Conservation (phyloP, 2,888 invertebrate genomes). For the Pheosia tremula region DNA sequence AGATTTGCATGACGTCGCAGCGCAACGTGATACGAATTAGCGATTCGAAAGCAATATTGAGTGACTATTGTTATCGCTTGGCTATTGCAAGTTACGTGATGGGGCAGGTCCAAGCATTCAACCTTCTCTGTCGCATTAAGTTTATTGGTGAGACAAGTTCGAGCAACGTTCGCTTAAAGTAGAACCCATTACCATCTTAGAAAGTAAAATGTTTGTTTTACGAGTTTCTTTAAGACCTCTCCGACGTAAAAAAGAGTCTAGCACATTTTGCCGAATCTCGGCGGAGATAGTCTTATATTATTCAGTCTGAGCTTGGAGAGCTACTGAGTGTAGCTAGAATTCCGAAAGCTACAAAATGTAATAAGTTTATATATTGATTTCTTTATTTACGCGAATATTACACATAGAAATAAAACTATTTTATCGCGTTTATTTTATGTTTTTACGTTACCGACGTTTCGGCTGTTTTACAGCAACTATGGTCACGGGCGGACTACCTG, state of each 20-base stretch:
- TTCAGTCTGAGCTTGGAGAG: not conserved
- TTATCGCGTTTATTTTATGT: no score
- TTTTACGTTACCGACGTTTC: no score
- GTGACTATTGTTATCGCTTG: no score
- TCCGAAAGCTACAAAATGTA: not conserved
- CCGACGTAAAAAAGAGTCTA: not conserved
- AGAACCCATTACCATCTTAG: not conserved
- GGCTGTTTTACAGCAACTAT: no score
- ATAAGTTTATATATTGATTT: no score
- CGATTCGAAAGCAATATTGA: no score
- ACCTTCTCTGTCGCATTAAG: not conserved
- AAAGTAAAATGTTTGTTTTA: constrained; percentile 3
- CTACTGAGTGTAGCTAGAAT: not conserved
- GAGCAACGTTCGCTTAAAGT: not conserved
- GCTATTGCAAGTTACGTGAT: no score
- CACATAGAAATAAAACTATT: no score
- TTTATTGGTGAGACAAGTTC: not conserved
- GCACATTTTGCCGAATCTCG: not conserved
- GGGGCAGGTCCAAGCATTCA: not conserved
- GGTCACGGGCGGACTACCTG: no score
- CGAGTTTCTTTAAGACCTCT: not conserved
- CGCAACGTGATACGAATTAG: no score
- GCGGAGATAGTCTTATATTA: not conserved
- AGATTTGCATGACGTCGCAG: no score
- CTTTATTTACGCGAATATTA: no score